Evolutionary conservation across 23 tunicate genomes (phyloP).

Genomic region (Botrylloides violaceus): DNA sequence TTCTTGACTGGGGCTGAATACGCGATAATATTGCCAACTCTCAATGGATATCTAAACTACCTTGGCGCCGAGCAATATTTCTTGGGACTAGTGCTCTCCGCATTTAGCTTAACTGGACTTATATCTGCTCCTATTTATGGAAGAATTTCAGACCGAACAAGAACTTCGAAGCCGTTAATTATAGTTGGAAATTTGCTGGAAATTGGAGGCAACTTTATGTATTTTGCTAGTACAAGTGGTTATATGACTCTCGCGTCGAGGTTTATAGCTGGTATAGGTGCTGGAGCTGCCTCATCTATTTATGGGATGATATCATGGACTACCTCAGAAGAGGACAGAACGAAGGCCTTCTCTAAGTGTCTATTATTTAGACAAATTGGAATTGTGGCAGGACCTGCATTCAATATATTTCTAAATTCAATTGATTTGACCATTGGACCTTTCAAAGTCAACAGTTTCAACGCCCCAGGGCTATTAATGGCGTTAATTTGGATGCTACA

Average conservation of each 20-base stretch:
- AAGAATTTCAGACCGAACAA: conserved; percentile 52
- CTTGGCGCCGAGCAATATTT: conserved; percentile 35
- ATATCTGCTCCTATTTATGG: conserved; percentile 79
- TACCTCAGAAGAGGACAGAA: conserved; percentile 17
- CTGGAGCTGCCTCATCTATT: conserved; percentile 27
- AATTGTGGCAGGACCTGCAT: conserved; percentile 27
- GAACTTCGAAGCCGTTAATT: conserved; percentile 45
- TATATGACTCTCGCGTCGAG: conserved; percentile 23
- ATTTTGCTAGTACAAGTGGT: conserved; percentile 6
- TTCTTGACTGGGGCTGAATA: conserved; percentile 78
- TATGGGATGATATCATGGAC: conserved; percentile 16
- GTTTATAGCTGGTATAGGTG: conserved; percentile 22
- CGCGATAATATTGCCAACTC: conserved; percentile 80
- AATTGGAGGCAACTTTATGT: conserved; percentile 42
- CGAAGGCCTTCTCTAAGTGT: conserved; percentile 4
- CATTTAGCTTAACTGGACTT: conserved; percentile 80
- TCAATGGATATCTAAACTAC: conserved; percentile 35
- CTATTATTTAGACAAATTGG: conserved; percentile 18
- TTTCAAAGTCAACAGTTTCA: conserved; percentile 6
- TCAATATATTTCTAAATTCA: conserved; percentile 37
- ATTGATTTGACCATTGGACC: conserved; percentile 54
- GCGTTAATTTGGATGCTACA: conserved; percentile 57
- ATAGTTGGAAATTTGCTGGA: conserved; percentile 56
- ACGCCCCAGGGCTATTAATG: conserved; percentile 46
- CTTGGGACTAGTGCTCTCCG: conserved; percentile 65